These are phyloP conservation scores for Otus sunia DNA, from an alignment of 2,113 vertebrate genomes.

Conservation along the genomic window DNA sequence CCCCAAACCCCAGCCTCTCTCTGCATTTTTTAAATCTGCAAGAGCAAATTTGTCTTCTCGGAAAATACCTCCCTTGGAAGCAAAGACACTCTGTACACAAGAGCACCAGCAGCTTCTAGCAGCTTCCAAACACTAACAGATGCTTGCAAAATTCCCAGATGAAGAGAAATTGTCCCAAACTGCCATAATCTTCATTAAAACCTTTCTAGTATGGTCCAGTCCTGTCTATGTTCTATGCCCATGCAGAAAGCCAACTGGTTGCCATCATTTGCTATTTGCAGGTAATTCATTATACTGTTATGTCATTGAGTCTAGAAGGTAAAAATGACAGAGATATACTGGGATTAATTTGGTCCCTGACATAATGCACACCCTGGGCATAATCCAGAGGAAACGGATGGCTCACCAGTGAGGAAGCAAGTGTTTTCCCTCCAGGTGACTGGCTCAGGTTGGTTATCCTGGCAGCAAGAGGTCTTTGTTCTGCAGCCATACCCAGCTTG, in stretches of 20 bases:
- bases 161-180: background rate
- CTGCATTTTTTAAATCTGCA: background rate
- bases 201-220: background rate
- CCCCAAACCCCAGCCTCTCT: background rate
- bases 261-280: background rate
- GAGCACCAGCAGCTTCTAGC: background rate
- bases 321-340: background rate
- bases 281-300: background rate
- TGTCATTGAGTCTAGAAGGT: background rate
- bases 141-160: background rate
- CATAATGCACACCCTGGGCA: background rate
- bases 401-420: background rate
- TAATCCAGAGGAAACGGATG: background rate
- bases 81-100: background rate
- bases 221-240: background rate
- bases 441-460: background rate
- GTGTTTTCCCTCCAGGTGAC: background rate
- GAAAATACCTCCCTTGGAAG: background rate
- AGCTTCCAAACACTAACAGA: background rate
- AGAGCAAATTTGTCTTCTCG: conserved; percentile 18
- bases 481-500: background rate
- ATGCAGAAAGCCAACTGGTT: background rate
- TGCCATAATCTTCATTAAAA: background rate
- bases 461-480: background rate
- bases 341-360: background rate